Conservation (phyloP, 2,797 vertebrate genomes). For the Triplophysa yarkandensis region DNA sequence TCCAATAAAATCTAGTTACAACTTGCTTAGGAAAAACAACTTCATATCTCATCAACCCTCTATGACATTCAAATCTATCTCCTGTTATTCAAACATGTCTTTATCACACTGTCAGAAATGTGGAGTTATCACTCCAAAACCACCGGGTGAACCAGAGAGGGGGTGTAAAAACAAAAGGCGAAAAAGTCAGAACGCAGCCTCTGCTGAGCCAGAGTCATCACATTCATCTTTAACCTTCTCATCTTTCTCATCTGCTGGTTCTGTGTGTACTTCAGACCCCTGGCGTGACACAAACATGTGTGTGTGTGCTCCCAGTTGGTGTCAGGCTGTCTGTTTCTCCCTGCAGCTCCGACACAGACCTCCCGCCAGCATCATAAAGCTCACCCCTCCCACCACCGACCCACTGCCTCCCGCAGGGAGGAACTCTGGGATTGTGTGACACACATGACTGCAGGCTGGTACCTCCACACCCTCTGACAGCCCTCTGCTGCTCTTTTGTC, state of each 20-base stretch:
- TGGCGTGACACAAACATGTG: slow-evolving; percentile 9
- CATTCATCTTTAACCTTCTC: slow-evolving; percentile 9
- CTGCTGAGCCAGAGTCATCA: not conserved
- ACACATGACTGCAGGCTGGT: slow-evolving; percentile 52
- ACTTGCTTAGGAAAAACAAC: not conserved
- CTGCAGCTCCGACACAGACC: slow-evolving; percentile 43
- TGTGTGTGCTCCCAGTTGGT: slow-evolving; percentile 19
- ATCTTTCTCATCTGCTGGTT: not conserved
- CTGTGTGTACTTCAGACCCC: slow-evolving; percentile 17
- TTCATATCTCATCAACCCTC: not conserved
- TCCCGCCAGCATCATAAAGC: slow-evolving; percentile 27
- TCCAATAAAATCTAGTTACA: not conserved
- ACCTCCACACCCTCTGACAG: slow-evolving; percentile 13
- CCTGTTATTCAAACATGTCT: not conserved
- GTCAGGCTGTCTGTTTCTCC: slow-evolving; percentile 40
- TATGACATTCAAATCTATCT: not conserved
- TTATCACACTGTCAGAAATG: slow-evolving; percentile 11
- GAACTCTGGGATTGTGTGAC: slow-evolving; percentile 32
- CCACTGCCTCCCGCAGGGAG: slow-evolving; percentile 27
- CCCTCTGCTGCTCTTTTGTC: slow-evolving; percentile 27
- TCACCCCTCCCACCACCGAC: slow-evolving; percentile 16
- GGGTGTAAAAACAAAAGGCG: not conserved
- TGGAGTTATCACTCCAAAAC: slow-evolving; percentile 11
- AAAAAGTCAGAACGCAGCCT: not conserved
- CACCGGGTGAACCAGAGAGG: not conserved